Evolutionary conservation across 2,888 invertebrate species (phyloP).

Genomic region (Siphlonurus alternatus): DNA sequence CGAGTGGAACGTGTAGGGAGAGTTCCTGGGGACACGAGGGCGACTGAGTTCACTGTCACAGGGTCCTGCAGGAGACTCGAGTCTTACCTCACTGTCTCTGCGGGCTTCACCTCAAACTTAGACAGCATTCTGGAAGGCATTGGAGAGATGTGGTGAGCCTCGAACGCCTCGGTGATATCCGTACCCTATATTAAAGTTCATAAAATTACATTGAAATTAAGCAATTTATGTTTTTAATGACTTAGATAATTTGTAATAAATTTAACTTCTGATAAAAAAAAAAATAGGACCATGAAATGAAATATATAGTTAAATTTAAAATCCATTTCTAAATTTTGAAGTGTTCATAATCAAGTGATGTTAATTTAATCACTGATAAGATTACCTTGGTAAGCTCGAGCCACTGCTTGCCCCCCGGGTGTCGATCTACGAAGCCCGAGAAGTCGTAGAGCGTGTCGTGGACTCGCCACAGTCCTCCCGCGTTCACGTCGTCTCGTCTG

Average conservation of each 20-base stretch:
- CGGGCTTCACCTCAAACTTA: constrained; percentile 48
- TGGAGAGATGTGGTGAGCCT: constrained; percentile 47
- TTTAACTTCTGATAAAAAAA: neutral
- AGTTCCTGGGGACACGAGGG: constrained; percentile 41
- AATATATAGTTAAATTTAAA: no score
- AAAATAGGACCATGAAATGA: neutral
- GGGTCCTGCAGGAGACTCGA: no score
- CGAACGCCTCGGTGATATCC: constrained; percentile 67
- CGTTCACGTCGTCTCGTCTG: constrained; percentile 48
- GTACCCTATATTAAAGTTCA: constrained; percentile 46
- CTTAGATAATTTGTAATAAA: no score
- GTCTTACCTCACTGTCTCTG: constrained; percentile 19
- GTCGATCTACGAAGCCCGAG: constrained; percentile 52
- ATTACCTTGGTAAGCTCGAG: constrained; percentile 26
- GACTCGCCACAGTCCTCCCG: constrained; percentile 64
- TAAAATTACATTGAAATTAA: neutral
- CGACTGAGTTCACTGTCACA: no score
- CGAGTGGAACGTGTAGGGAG: constrained; percentile 53
- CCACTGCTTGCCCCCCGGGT: constrained; percentile 79
- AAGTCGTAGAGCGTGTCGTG: constrained; percentile 69
- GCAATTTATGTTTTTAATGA: neutral
- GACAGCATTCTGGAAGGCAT: constrained; percentile 38
- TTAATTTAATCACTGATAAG: no score
- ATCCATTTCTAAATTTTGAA: no score
- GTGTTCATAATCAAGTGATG: no score